A percentile compares a stretch with the other conserved stretches of the same genome.
Evolutionary conservation across 2,797 vertebrate species (phyloP).

Genomic region (Danio albolineatus): DNA sequence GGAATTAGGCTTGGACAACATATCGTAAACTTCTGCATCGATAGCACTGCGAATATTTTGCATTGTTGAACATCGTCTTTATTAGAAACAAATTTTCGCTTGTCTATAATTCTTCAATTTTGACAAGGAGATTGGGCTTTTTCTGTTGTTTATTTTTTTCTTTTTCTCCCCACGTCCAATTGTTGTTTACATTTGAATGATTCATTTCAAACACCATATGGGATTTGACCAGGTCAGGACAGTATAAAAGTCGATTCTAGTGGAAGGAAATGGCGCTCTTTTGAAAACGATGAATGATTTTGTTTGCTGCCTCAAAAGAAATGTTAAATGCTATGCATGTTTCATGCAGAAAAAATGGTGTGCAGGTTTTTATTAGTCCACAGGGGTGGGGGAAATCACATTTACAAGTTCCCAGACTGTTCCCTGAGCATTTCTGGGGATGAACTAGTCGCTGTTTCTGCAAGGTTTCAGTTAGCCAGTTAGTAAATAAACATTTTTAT

Average conservation of each 20-base stretch:
- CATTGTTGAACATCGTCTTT: slow-evolving; percentile 23
- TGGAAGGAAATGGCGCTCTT: slow-evolving; percentile 5
- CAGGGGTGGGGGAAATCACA: not conserved
- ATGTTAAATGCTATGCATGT: slow-evolving; percentile 14
- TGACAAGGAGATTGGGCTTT: slow-evolving; percentile 11
- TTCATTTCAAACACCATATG: slow-evolving; percentile 52
- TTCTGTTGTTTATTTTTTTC: slow-evolving; percentile 14
- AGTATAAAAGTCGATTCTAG: slow-evolving; percentile 25
- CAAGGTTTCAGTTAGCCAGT: not conserved
- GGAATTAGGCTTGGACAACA: slow-evolving; percentile 13
- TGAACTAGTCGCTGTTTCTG: slow-evolving; percentile 3
- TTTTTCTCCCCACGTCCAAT: not conserved
- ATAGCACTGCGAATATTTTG: slow-evolving; percentile 28
- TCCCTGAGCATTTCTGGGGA: slow-evolving; percentile 11
- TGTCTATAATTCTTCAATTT: slow-evolving; percentile 39
- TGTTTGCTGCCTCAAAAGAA: slow-evolving; percentile 22
- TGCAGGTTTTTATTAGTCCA: slow-evolving; percentile 26
- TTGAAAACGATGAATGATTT: slow-evolving; percentile 14
- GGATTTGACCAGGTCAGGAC: slow-evolving; percentile 42
- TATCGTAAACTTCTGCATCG: slow-evolving; percentile 15
- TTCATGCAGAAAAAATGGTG: not conserved
- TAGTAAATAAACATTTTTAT: not conserved
- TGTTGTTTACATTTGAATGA: slow-evolving; percentile 37
- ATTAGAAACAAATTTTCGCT: slow-evolving; percentile 22
- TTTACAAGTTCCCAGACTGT: slow-evolving; percentile 36